Evolutionary conservation across 2,113 vertebrate genomes (phyloP).

Genomic region (Amblyornis subalaris): DNA sequence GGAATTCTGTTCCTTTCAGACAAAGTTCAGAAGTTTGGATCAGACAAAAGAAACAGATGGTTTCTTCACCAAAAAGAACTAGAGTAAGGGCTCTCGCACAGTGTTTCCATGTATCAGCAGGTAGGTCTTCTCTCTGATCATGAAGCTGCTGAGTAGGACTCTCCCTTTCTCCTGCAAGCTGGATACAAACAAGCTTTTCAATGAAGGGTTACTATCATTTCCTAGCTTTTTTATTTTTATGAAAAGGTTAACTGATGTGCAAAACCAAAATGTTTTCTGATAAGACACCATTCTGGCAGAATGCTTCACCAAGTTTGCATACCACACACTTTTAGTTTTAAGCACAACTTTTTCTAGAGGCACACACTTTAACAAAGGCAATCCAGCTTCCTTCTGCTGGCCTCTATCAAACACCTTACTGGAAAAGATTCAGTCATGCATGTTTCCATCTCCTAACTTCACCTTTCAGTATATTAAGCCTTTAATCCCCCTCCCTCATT

Average conservation of each 20-base stretch:
- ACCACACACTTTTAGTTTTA: neutral
- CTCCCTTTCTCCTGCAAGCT: neutral
- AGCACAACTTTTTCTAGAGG: neutral
- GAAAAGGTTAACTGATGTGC: neutral
- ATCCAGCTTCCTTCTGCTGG: neutral
- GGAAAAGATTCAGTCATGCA: neutral
- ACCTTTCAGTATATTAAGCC: neutral
- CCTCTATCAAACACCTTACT: neutral
- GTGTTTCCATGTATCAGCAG: neutral
- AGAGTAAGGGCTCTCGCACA: neutral
- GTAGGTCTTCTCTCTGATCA: neutral
- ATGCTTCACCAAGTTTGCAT: neutral
- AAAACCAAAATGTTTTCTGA: neutral
- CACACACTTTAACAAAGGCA: neutral
- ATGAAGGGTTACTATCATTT: neutral
- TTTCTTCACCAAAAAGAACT: neutral
- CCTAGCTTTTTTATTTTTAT: neutral
- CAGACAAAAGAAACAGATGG: neutral
- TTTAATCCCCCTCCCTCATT: neutral
- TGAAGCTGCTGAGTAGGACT: neutral
- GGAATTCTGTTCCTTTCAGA: neutral
- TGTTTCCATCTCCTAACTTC: neutral
- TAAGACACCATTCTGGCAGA: neutral
- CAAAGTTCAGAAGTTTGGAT: neutral
- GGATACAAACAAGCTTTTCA: neutral